Evolutionary conservation across 2,888 invertebrate species (phyloP), one percentile per base, ranked within the genome.

Genomic region (Ischnura elegans): DNA sequence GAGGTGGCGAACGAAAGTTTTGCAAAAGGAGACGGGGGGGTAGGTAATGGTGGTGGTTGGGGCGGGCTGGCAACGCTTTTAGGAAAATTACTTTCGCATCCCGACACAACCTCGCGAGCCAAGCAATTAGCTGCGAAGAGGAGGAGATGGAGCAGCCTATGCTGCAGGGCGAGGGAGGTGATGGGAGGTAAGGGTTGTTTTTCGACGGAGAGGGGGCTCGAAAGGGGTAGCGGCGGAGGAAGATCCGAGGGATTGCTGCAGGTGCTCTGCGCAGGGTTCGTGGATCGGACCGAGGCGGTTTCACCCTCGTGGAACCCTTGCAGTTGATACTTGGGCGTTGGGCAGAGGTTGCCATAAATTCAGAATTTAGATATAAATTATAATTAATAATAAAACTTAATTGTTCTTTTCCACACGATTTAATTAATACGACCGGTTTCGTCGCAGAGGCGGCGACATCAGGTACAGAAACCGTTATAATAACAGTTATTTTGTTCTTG

Each of bases 61-160:
- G 25, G 61, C 2, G 76, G 76, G 76, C 13, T 76, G 76, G 25
- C 76, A 76, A 36, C 76, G 76, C 76, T 76, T 76, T 76, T 76
- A 76, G 76, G 76, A 76, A 76, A 76, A 76, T 76, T 76, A 76
- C 76, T 76, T 76, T 76, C 76, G 76, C 76, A 25, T 76, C 76
- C 76, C 76, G 25, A 36, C 76, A 36, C 76, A 76, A 76, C 76
- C 76, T 76, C 76, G 16, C 76, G 76, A 76, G 76, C 76, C 76
- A 76, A 29, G 36, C 76, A 76, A 76, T 76, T 76, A 76, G 76
- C 76, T n/a, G 25, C 76, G 6, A 36, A 10, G 76, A 36, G 36
- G n/a, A 10, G 61, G n/a, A 10, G n/a, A 8, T 25, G 36, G 76
- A 76, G 76, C 13, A 5, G 76, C 0, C 10, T 0, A 76, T 10